These are phyloP conservation scores for Oriolus oriolus DNA, from an alignment of 2,113 vertebrate genomes.

Conservation along the genomic window DNA sequence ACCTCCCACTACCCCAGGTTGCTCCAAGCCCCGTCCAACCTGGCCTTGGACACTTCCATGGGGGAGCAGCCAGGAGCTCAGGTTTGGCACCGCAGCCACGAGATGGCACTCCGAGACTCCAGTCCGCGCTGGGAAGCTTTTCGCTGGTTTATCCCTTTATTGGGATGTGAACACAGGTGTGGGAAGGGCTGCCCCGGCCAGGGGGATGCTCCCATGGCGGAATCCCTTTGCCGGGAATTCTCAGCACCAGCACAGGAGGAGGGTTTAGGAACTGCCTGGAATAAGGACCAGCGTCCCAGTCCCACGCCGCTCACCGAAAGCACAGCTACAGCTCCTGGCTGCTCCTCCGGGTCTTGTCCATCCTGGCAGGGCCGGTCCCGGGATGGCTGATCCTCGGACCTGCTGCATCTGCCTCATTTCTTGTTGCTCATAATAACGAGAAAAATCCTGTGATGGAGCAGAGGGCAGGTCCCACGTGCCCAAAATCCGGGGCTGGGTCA, in stretches of 20 bases:
- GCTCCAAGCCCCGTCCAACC: accelerated
- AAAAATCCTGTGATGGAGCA: background rate
- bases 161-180: accelerated
- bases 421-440: background rate
- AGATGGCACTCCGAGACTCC: constrained; percentile 9
- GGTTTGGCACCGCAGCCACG: background rate
- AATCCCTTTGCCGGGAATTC: background rate
- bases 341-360: background rate
- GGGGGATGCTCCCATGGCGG: background rate
- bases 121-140: accelerated
- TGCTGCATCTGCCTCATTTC: background rate
- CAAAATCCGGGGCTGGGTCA: background rate
- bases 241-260: background rate
- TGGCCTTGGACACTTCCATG: accelerated
- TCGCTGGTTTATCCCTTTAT: accelerated
- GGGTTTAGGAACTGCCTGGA: background rate
- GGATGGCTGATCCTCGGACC: accelerated
- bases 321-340: background rate
- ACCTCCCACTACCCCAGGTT: accelerated
- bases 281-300: accelerated
- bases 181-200: background rate
- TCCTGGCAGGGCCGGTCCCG: background rate
- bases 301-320: accelerated
- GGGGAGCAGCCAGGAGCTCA: accelerated
- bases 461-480: accelerated